phyloP scores from a whole-genome alignment of 2,797 vertebrate genomes.

The Stomatorhinus walkeri region DNA sequence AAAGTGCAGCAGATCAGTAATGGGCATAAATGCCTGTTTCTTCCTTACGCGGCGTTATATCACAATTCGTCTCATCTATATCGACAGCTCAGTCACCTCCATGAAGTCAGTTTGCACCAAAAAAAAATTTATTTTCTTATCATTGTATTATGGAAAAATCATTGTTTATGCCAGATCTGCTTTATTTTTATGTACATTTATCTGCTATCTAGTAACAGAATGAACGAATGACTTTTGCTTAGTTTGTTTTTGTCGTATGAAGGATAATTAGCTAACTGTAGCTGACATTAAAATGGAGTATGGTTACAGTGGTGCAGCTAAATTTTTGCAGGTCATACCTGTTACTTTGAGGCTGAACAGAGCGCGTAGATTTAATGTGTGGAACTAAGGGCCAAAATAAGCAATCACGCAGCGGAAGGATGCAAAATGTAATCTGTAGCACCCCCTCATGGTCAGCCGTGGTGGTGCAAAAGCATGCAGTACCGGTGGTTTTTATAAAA shows the following conservation, averaged over 20 bases:
- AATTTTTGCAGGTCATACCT: conserved; percentile 8
- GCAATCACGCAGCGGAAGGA: background rate
- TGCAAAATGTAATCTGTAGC: background rate
- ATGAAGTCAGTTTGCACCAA: conserved; percentile 19
- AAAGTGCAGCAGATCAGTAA: background rate
- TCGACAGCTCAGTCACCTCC: conserved; percentile 6
- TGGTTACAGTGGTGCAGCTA: background rate
- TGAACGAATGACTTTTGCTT: background rate
- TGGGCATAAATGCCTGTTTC: background rate
- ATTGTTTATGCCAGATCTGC: conserved; percentile 10
- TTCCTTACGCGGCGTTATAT: background rate
- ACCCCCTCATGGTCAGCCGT: background rate
- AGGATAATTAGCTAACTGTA: background rate
- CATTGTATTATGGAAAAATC: conserved; percentile 8
- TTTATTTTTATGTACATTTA: conserved; percentile 11
- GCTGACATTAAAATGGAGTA: background rate
- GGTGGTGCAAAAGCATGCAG: background rate
- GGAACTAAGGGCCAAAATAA: background rate
- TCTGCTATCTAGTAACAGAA: background rate
- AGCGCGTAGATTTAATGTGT: background rate
- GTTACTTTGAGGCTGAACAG: background rate
- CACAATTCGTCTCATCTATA: background rate
- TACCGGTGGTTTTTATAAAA: background rate
- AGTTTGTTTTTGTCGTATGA: background rate
- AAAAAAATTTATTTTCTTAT: conserved; percentile 19